Conservation (phyloP, 2,888 invertebrate genomes). For the Oscheius sp. region DNA sequence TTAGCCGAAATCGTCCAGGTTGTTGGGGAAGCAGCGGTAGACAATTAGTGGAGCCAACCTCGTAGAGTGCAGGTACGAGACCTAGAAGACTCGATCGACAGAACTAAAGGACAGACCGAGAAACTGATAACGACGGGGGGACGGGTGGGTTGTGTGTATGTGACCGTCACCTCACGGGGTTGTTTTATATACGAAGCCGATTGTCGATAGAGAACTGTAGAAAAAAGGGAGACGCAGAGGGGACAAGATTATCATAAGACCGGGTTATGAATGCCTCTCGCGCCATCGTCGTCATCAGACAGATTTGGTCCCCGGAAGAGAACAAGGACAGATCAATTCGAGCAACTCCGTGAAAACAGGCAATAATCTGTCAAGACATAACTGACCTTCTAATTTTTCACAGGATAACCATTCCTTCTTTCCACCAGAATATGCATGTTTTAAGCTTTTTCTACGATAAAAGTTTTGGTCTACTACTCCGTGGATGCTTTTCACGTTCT, state of each 20-base stretch:
- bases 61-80: conserved; percentile 30
- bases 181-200: conserved; percentile 19
- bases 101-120: background rate
- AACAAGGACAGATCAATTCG: no score
- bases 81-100: background rate
- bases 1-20: conserved; percentile 35
- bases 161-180: background rate
- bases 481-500: background rate
- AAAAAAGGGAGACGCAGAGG: conserved; percentile 11
- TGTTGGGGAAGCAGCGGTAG: conserved; percentile 30
- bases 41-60: conserved; percentile 31
- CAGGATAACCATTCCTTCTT: no score
- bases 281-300: background rate
- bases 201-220: background rate
- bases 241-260: conserved; percentile 14
- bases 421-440: background rate
- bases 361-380: no score
- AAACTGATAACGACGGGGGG: background rate
- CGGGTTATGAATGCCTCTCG: background rate
- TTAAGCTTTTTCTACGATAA: background rate
- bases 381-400: background rate
- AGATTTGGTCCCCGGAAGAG: no score
- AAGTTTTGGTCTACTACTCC: background rate
- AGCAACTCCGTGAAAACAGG: no score
- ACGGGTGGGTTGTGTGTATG: background rate